Evolutionary conservation across 2,113 vertebrate genomes (phyloP), one percentile per base, ranked within the genome.

Genomic region (Synodontis membranacea): DNA sequence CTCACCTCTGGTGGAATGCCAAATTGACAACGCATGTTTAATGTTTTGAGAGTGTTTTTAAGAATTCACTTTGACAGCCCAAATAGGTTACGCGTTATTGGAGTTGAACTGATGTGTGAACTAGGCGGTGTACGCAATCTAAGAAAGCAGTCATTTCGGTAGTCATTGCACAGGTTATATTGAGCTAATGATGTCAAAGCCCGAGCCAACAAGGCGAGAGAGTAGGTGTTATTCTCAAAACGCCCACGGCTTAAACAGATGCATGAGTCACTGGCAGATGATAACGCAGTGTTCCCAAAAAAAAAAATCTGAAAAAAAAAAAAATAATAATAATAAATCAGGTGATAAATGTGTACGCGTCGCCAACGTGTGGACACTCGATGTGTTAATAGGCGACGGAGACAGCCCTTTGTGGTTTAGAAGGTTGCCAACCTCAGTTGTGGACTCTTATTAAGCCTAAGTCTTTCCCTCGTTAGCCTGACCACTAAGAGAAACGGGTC

Each of bases 191-290:
- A 85, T 84, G 70, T 56, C 66, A 39, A 54, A 78, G 84, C 28
- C 52, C 48, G 64, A 58, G 82, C 62, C 72, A n/a, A 64, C 76
- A 28, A 60, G 58, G 28, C 23, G 23, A 83, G 74, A 82, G 79
- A 78, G 86, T 80, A 78, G 82, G 31, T 83, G 87, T 82, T 85
- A 88, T 89, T 85, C 86, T 84, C 46, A 76, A 87, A 79, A 42
- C 31, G 70, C 66, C 31, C 14, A 64, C 21, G 23, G 82, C 87
- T 84, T 78, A 88, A 90, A 91, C 37, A 82, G 82, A 23, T 31
- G 17, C 28, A 86, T 90, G 92, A 91, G 83, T 91, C 89, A 91
- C 31, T 56, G 42, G 48, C 60, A 79, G 82, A 88, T 86, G 85
- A 86, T 82, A 85, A 78, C 50, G 31, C 72, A 34, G 75, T 60